Percentiles rank a stretch among this genome's conserved stretches.
phyloP scores from a whole-genome alignment of 2,113 vertebrate genomes.

The Sceloporus tristichus region DNA sequence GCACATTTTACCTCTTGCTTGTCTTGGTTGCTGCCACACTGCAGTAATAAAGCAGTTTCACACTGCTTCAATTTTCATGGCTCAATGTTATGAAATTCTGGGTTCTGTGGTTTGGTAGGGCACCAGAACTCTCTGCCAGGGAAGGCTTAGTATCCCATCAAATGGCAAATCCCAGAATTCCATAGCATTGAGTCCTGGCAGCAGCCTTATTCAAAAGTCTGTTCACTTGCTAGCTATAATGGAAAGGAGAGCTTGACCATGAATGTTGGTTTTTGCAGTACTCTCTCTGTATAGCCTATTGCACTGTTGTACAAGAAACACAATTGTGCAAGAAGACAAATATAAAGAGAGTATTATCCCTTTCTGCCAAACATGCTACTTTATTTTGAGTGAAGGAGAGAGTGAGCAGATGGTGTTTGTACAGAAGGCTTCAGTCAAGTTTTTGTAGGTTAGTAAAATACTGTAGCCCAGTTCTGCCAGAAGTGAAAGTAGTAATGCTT shows the following conservation, averaged over 20 bases:
- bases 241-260: conserved; percentile 59
- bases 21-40: not conserved
- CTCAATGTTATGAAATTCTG: no score
- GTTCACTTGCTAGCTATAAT: conserved; percentile 66
- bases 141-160: no score
- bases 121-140: no score
- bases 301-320: conserved; percentile 29
- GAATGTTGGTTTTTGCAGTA: conserved; percentile 69
- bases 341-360: conserved; percentile 23
- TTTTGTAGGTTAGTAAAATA: conserved; percentile 48
- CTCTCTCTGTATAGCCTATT: conserved; percentile 59
- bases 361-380: conserved; percentile 53
- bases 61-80: no score
- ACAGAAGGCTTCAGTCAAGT: conserved; percentile 46
- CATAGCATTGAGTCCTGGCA: no score
- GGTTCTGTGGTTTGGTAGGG: no score
- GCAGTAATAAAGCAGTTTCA: no score
- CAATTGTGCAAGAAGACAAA: conserved; percentile 14
- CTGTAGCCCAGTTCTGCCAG: conserved; percentile 37
- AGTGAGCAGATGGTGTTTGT: conserved; percentile 69
- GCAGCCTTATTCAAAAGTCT: conserved; percentile 56
- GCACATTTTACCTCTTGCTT: conserved; percentile 56
- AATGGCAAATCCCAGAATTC: no score
- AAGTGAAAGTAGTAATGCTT: conserved; percentile 24
- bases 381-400: conserved; percentile 43